Conservation (phyloP, 1,140 invertebrate genomes). For the Macrotrachela quadricornifera region DNA sequence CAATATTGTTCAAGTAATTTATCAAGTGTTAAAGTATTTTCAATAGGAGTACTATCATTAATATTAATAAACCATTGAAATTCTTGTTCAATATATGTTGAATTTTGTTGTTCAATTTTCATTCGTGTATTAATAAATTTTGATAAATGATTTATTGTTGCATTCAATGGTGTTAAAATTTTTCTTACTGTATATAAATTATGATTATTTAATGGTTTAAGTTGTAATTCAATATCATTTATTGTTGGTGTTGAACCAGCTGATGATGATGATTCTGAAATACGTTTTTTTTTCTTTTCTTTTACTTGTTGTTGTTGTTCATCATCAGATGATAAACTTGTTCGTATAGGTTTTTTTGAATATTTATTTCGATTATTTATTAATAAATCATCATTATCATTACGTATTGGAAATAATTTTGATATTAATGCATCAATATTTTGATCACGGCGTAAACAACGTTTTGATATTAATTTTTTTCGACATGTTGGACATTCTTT, state of each 20-base stretch:
- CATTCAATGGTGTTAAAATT: constrained; percentile 5
- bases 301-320: neutral
- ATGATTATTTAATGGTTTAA: neutral
- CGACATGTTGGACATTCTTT: constrained; percentile 98
- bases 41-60: neutral
- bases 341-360: neutral
- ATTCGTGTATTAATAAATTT: constrained; percentile 4
- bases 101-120: neutral
- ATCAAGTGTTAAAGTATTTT: neutral
- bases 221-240: constrained; percentile 4
- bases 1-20: constrained; percentile 7
- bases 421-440: constrained; percentile 93
- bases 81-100: neutral
- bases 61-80: constrained; percentile 3
- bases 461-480: constrained; percentile 90
- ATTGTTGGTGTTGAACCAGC: neutral
- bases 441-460: constrained; percentile 80
- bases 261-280: constrained; percentile 2
- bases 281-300: neutral
- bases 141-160: constrained; percentile 6
- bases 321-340: neutral
- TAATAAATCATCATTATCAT: constrained; percentile 26
- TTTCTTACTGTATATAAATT: neutral
- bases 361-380: constrained; percentile 4
- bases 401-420: constrained; percentile 88